Base-by-base conservation (phyloP, 2,888 invertebrate species). In the Agrotis segetum region DNA sequence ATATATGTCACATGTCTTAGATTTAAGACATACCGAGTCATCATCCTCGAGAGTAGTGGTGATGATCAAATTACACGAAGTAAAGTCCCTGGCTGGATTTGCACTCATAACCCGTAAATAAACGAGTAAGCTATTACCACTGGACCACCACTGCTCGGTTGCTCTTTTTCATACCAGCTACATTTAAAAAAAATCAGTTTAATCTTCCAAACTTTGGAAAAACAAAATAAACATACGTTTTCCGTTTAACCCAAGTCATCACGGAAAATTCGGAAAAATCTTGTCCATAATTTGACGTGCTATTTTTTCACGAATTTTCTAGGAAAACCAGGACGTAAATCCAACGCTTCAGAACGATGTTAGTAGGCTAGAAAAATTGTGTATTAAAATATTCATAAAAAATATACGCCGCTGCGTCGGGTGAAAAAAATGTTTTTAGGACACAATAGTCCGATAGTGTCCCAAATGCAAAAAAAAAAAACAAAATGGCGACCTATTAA, bases 361-460 rank as follows among this genome's bases (percentile, higher is more conserved):
- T 59, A 67, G 34, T 46, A n/a, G 9, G 21, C 53, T 68, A 62
- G 53, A 65, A 69, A 80, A 74, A 83, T 73, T 71, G 75, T 24
- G 55, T 77, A 72, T 74, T 83, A 71, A 83, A 84, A 84, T 85
- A 80, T 85, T 79, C 85, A 83, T 77, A 66, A 64, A 61, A 70
- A 80, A 73, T 71, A 71, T 73, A 55, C 56, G 59, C n/a, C 34
- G 59, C n/a, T n/a, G n/a, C n/a, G n/a, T n/a, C 44, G 52, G 61
- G 19, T 60, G 9, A 65, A 66, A 24, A 34, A 75, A 69, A 67
- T n/a, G 13, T 52, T 77, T 74, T 52, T 24, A 60, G 44, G n/a
- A 60, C 40, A 70, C 71, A 65, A 74, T 71, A 74, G 19, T 11
- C 19, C 29, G 62, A 75, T 75, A 74, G 68, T 74, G 77, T 55